Evolutionary conservation across 2,113 vertebrate species (phyloP), one percentile per base, ranked within the genome.

Genomic region (Myiagra hebetior): DNA sequence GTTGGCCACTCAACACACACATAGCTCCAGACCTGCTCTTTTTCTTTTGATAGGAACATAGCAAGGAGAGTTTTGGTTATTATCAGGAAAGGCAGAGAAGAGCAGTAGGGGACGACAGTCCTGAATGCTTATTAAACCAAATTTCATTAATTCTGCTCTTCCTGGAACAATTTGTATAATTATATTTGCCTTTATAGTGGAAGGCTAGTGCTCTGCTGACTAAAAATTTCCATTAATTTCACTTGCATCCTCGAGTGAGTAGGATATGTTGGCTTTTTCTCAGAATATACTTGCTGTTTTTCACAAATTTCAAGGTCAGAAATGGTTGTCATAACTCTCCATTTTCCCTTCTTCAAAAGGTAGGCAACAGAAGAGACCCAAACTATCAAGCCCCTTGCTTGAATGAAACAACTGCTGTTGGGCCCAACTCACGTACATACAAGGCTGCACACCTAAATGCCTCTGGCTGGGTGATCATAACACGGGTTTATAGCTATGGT

Each of bases 141-240:
- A 93, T 95, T 88, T 90, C 53, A 85, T 96, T 94, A 96, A 93
- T 91, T 79, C 46, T 76, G 24, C n/a, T 92, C 46, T 96, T 94
- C 82, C 88, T 83, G 94, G 88, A 96, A 97, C 67, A 85, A 85
- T 87, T 50, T 83, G 57, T 92, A 17, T 90, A 96, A 97, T 94
- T 90, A 62, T 4, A 3, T 90, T 93, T 94, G 70, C 33, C 37
- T 85, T 87, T 76, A 22, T 17, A 85, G 67, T 80, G 41, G 82
- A 57, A 90, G 56, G 27, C 11, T 46, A 73, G 31, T 88, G 55
- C 37, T 88, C 70, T 90, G 87, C 75, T 91, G 72, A 77, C 50
- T 83, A 35, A 90, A 79, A 63, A 46, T 74, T 93, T 89, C 67
- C 46, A 41, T 93, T 83, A 50, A 56, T 82, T 46, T 76, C 49